Evolutionary conservation across 2,797 vertebrate genomes (phyloP).

Genomic region (Sciurus vulgaris): DNA sequence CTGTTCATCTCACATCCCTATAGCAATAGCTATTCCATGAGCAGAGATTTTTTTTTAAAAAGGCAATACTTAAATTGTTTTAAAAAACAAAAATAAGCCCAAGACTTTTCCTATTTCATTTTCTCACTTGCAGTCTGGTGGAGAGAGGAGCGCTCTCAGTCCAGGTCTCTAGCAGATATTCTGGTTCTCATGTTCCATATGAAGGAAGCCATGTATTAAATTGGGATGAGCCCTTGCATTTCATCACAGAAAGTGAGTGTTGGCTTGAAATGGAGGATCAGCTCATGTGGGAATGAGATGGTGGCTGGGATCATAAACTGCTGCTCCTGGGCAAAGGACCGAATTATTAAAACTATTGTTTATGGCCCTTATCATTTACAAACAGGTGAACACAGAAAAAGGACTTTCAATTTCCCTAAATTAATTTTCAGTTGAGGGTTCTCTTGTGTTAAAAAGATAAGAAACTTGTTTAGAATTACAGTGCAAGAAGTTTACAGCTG

Average conservation of each 20-base stretch:
- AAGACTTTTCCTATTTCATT: conserved; percentile 59
- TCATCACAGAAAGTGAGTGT: conserved; percentile 83
- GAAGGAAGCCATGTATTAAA: conserved; percentile 87
- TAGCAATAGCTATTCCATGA: background rate
- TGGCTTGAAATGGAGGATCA: conserved; percentile 84
- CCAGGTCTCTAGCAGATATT: conserved; percentile 54
- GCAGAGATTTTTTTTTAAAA: background rate
- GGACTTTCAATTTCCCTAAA: conserved; percentile 84
- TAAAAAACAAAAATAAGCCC: conserved; percentile 43
- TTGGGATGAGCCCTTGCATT: conserved; percentile 86
- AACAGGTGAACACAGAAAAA: conserved; percentile 86
- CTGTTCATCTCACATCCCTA: background rate
- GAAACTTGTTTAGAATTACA: conserved; percentile 83
- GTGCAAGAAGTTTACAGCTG: conserved; percentile 83
- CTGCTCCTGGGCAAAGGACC: conserved; percentile 78
- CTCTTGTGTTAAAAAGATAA: conserved; percentile 86
- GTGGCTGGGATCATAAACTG: conserved; percentile 77
- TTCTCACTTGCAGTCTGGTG: conserved; percentile 51
- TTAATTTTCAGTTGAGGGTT: conserved; percentile 87
- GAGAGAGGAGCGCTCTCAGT: conserved; percentile 1
- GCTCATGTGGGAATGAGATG: conserved; percentile 77
- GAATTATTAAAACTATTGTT: conserved; percentile 86
- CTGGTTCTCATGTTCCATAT: conserved; percentile 65
- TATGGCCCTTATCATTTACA: conserved; percentile 88
- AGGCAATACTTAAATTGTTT: conserved; percentile 40